Evolutionary conservation across 2,888 invertebrate species (phyloP), one percentile per base, ranked within the genome.

Genomic region (Clusia tigrina): DNA sequence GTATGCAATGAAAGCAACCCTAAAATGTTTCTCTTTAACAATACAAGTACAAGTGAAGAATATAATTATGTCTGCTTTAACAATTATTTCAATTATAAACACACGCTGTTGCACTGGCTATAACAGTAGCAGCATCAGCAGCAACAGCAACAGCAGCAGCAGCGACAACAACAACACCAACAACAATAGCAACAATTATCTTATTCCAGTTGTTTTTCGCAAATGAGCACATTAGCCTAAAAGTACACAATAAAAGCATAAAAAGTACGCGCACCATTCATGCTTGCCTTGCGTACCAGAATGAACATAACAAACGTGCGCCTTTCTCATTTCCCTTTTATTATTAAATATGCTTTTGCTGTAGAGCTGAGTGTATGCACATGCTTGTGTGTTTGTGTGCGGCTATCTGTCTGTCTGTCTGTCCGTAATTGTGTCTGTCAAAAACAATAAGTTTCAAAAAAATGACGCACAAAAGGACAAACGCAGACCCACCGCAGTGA

Each of bases 71-170:
- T 71, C 70, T 71, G 69, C 71, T 69, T 71, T 70, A 64, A 73
- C 73, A 74, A 74, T 74, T 70, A 74, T 74, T 74, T 74, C 73
- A 74, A 73, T 74, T 74, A 74, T 69, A 72, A 72, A 67, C 68
- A 73, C 73, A 74, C 74, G 74, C 74, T 74, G 73, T 70, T 74
- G 73, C 74, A 71, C 66, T 69, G 15, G 12, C 64, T 38, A 24
- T 23, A 62, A 68, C 67, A 63, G 60, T 38, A 62, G 32, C 20
- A 57, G 56, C 71, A 65, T 66, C 23, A 23, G 32, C 46, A 46
- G 66, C 26, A 53, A 53, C 61, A 64, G 42, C 60, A 66, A 52
- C 59, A 67, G 9, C 57, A 64, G 12, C 59, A 54, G 22, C 25
- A 25, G 32, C 46, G 37, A 26, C 25, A 52, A 52, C 51, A 52